phyloP scores from a whole-genome alignment of 1,140 invertebrate genomes.

The Drosophila busckii region DNA sequence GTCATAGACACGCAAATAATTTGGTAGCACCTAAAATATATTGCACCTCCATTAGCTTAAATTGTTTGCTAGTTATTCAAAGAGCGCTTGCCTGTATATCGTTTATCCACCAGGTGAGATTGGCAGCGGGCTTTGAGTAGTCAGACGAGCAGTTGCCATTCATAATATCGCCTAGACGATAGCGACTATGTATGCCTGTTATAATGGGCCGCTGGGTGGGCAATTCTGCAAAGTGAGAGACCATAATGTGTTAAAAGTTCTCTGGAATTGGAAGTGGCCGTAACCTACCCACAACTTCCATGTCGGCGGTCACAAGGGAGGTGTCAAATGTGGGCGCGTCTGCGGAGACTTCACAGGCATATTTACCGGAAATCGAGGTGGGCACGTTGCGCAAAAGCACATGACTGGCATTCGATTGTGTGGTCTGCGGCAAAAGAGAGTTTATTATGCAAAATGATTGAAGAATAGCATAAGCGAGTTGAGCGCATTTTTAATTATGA shows the following conservation, averaged over 20 bases:
- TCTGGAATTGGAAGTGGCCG: background rate
- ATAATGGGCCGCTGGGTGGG: conserved; percentile 85
- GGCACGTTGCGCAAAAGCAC: conserved; percentile 82
- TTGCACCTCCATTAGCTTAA: background rate
- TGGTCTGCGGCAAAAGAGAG: conserved; percentile 78
- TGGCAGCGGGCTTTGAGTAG: conserved; percentile 88
- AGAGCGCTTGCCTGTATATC: conserved; percentile 82
- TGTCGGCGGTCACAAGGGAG: conserved; percentile 83
- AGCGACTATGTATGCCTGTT: conserved; percentile 84
- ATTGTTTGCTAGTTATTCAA: background rate
- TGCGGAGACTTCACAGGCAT: conserved; percentile 90
- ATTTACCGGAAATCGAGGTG: conserved; percentile 83
- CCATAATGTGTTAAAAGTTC: background rate
- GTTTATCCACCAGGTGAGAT: conserved; percentile 93
- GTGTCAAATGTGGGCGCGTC: conserved; percentile 92
- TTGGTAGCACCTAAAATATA: conserved; percentile 50
- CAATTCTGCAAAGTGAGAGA: conserved; percentile 81
- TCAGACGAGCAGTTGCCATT: conserved; percentile 87
- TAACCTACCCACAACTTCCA: conserved; percentile 87
- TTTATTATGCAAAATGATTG: no score
- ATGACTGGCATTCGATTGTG: conserved; percentile 82
- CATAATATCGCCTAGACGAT: conserved; percentile 85
- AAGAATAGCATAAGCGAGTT: no score
- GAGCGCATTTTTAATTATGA: no score
- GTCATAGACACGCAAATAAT: conserved; percentile 60